Base-by-base conservation (phyloP, 2,797 vertebrate species). In the Dipus sagitta region DNA sequence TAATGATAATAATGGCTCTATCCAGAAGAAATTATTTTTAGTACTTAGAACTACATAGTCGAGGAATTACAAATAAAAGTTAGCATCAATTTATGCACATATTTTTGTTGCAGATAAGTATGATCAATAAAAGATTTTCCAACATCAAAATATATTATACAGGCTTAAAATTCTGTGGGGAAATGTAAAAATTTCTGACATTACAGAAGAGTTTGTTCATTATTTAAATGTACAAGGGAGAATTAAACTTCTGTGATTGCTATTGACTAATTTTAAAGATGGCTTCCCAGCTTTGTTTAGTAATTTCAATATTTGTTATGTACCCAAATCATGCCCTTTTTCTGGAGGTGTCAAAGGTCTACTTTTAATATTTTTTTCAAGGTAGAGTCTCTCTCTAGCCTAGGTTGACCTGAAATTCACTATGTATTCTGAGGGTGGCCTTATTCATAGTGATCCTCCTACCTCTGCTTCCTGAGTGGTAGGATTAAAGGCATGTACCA, bases 91-190 rank as follows among this genome's bases (percentile, higher is more conserved):
- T 92, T 90, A 91, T 79, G 62, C 88, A 71, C 52, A 65, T 75
- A 86, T 83, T 64, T 79, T 87, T 85, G 34, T 79, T 85, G 52
- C 15, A 70, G 60, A 60, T 82, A 82, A 82, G 42, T 81, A 77
- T 64, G 17, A 90, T 88, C 78, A 88, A 88, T 85, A 79, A 70
- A 94, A 85, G 4, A 75, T 62, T 47, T 94, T 93, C 13, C 93
- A 82, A 9, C 76, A 79, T 90, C 60, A 72, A 60, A 95, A 58
- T 85, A 34, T 60, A 65, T 75, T 83, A 15, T 18, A n/a, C 20
- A 47, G 88, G 12, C 77, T 94, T 89, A 80, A 87, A 83, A 13
- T 10, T 76, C 32, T 89, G 6, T 74, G 74, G 60, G n/a, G 30
- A 4, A 4, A 64, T 15, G 2, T 76, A 60, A 86, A 87, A 14